phyloP scores from a whole-genome alignment of 2,888 invertebrate genomes.

The Phanerotoma sp. region DNA sequence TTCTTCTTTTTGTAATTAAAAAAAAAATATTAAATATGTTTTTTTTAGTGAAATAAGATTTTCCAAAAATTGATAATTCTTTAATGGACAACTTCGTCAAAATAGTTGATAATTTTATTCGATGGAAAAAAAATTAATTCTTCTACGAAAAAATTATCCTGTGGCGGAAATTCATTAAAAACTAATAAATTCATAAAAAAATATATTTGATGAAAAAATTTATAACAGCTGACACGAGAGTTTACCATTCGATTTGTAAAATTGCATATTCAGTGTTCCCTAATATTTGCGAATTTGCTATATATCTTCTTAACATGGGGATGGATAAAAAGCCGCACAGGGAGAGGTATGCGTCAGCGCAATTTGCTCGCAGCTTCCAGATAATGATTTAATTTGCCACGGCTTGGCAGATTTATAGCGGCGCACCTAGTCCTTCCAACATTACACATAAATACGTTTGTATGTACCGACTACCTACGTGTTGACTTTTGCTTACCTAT shows the following conservation, averaged over 20 bases:
- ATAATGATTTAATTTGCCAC: slow-evolving; percentile 53
- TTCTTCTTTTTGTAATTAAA: no score
- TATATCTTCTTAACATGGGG: slow-evolving; percentile 16
- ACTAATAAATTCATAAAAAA: no score
- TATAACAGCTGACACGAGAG: slow-evolving; percentile 4
- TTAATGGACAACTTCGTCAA: no score
- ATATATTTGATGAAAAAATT: no score
- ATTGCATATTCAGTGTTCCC: slow-evolving; percentile 2
- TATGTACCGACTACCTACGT: slow-evolving; percentile 13
- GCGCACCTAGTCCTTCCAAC: slow-evolving; percentile 41
- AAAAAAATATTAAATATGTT: no score
- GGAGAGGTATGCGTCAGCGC: slow-evolving; percentile 41
- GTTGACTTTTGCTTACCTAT: slow-evolving; percentile 21
- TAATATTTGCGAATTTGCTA: background rate
- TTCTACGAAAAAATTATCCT: no score
- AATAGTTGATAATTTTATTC: no score
- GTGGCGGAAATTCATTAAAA: no score
- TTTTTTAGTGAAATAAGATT: no score
- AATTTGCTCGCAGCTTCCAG: slow-evolving; percentile 51
- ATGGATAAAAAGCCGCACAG: slow-evolving; percentile 24
- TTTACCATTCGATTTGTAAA: background rate
- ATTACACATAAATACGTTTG: slow-evolving; percentile 22
- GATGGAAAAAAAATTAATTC: no score
- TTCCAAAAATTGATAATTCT: no score
- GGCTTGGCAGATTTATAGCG: slow-evolving; percentile 48